A percentile compares a stretch with the other conserved stretches of the same genome.
Conservation (phyloP, 1,140 invertebrate genomes). For the Gryllus bimaculatus region DNA sequence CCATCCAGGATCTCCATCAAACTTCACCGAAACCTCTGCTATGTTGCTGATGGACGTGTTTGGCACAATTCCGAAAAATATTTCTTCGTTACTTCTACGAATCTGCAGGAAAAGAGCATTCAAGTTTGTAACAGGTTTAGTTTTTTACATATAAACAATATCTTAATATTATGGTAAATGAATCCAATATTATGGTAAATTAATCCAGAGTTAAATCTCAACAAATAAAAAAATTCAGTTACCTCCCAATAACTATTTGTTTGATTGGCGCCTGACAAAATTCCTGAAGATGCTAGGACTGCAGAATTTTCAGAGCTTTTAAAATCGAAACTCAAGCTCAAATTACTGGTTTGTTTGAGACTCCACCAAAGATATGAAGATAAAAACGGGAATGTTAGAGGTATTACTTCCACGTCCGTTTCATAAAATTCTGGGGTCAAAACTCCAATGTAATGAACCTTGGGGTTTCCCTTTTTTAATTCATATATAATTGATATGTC, state of each 20-base stretch:
- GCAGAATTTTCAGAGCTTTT: slow-evolving; percentile 74
- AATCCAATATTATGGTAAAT: not conserved
- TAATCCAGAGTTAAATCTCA: not conserved
- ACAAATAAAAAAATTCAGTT: slow-evolving; percentile 24
- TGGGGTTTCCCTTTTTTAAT: slow-evolving; percentile 66
- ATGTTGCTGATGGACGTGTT: slow-evolving; percentile 61
- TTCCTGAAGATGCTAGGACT: slow-evolving; percentile 67
- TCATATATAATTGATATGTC: slow-evolving; percentile 84
- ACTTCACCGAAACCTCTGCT: slow-evolving; percentile 64
- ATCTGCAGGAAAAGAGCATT: slow-evolving; percentile 40
- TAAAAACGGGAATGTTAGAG: slow-evolving; percentile 84
- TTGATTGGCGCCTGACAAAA: not conserved
- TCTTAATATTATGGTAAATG: not conserved
- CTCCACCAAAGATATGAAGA: slow-evolving; percentile 81
- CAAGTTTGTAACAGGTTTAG: not conserved
- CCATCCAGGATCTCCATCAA: slow-evolving; percentile 57
- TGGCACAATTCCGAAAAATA: slow-evolving; percentile 67
- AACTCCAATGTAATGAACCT: slow-evolving; percentile 51
- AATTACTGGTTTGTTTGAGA: slow-evolving; percentile 49
- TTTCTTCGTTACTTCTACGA: slow-evolving; percentile 67
- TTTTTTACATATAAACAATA: not conserved
- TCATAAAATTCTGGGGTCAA: slow-evolving; percentile 73
- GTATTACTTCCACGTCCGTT: slow-evolving; percentile 74
- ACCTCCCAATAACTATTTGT: slow-evolving; percentile 76
- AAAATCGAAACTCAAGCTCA: slow-evolving; percentile 79